Conservation (phyloP, 2,797 vertebrate genomes). For the Ctenopoma multispine region DNA sequence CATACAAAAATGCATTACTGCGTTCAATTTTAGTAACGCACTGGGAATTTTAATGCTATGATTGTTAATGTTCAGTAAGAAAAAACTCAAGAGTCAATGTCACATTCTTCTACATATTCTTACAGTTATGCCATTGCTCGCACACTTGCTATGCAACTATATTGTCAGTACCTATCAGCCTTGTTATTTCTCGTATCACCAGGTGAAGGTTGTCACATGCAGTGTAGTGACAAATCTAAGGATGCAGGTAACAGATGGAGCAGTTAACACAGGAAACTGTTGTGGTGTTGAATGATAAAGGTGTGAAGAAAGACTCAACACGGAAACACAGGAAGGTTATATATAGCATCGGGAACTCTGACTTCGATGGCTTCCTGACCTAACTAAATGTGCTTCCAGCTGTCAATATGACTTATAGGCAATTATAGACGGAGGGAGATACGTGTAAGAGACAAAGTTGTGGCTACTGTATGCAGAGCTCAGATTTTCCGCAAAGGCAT, state of each 20-base stretch:
- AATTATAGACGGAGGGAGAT: constrained; percentile 35
- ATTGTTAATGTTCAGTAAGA: not conserved
- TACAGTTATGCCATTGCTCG: not conserved
- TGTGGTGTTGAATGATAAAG: constrained; percentile 64
- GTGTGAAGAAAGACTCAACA: constrained; percentile 72
- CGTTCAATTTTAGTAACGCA: constrained; percentile 14
- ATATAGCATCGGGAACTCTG: constrained; percentile 61
- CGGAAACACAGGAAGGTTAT: constrained; percentile 68
- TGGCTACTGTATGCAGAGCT: constrained; percentile 37
- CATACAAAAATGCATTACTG: constrained; percentile 6
- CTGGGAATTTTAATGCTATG: not conserved
- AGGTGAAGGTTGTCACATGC: constrained; percentile 60
- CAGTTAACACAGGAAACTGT: constrained; percentile 64
- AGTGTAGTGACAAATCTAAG: constrained; percentile 54
- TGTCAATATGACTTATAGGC: constrained; percentile 58
- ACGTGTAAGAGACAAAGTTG: constrained; percentile 16
- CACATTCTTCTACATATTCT: not conserved
- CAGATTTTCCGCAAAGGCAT: constrained; percentile 31
- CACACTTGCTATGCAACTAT: constrained; percentile 7
- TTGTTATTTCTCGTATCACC: constrained; percentile 41
- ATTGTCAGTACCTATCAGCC: constrained; percentile 29
- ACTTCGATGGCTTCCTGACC: constrained; percentile 51
- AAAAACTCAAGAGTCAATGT: not conserved
- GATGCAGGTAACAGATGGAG: constrained; percentile 78
- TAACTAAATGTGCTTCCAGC: constrained; percentile 35